A percentile compares a stretch with the other conserved stretches of the same genome.
phyloP scores from a whole-genome alignment of 2,797 vertebrate species.

The Pseudopleuronectes americanus region DNA sequence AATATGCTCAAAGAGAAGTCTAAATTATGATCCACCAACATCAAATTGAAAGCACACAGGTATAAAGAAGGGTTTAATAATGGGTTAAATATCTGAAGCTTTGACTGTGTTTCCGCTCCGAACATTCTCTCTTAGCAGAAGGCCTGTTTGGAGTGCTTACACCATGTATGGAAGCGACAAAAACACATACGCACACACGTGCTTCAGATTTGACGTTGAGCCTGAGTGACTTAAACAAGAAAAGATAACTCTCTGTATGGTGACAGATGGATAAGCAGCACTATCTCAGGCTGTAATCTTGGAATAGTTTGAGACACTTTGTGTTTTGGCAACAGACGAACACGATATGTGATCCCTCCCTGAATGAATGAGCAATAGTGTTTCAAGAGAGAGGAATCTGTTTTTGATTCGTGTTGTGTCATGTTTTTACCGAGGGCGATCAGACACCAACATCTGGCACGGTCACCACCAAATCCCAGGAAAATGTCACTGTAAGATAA shows the following conservation, averaged over 20 bases:
- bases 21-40: slow-evolving; percentile 63
- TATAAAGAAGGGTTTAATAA: slow-evolving; percentile 27
- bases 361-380: slow-evolving; percentile 76
- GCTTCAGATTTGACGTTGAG: slow-evolving; percentile 67
- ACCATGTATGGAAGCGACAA: slow-evolving; percentile 47
- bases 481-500: slow-evolving; percentile 61
- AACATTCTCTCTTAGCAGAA: slow-evolving; percentile 53
- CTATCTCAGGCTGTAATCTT: slow-evolving; percentile 73
- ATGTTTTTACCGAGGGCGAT: slow-evolving; percentile 74
- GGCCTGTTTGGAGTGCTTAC: slow-evolving; percentile 30
- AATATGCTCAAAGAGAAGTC: no score
- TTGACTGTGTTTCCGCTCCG: slow-evolving; percentile 51
- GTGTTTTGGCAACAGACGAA: slow-evolving; percentile 84
- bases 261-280: slow-evolving; percentile 76
- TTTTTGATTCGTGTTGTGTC: slow-evolving; percentile 78
- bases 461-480: slow-evolving; percentile 49
- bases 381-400: slow-evolving; percentile 72
- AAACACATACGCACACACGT: slow-evolving; percentile 41
- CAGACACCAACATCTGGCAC: slow-evolving; percentile 60
- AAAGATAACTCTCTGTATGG: slow-evolving; percentile 69
- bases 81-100: slow-evolving; percentile 38
- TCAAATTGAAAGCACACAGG: slow-evolving; percentile 53
- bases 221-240: slow-evolving; percentile 76
- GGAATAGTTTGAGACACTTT: slow-evolving; percentile 76
- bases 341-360: slow-evolving; percentile 76